Base-by-base conservation (phyloP, 2,888 invertebrate species). In the Germaria angustata region DNA sequence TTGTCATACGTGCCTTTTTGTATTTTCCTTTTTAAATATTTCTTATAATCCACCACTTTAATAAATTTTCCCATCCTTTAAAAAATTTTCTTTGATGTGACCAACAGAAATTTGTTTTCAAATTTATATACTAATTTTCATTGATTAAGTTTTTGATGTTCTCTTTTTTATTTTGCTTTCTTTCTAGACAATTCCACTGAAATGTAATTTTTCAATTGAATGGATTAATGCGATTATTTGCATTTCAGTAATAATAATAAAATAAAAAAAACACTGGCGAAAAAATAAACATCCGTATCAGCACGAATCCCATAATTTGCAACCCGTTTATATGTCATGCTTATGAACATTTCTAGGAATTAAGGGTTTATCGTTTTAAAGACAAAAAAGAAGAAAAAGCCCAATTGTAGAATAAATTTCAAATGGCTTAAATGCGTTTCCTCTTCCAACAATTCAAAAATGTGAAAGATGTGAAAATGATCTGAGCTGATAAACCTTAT, bases 201-300 rank as follows among this genome's bases (percentile, higher is more conserved):
- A 78, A 65, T 65, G 15, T 8, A 82, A 79, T 82, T 79, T 82
- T 79, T 51, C 82, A 71, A 44, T 11, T 46, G 69, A 82, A 59
- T 82, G 69, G 46, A 13, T 59, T 71, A 79, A 76, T 79, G 55
- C 79, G 75, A 82, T 82, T 82, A 82, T 79, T 79, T 75, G 79
- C 44, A 82, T 82, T 71, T 57, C n/a, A 24, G 15, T 59, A 46
- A 57, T 6, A 0, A 11, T 22, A 41, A 11, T 22, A 17, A n/a
- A 28, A 28, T 28, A 44, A 57, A 41, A 53, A 15, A 49, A 15
- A 1, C 9, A n/a, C n/a, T n/a, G n/a, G n/a, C n/a, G n/a, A 49
- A 22, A 7, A 5, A 59, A 59, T 20, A 59, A 15, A 41, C 20
- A 61, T 41, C 39, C 34, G 36, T 11, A 22, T 39, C 63, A 63